phyloP scores from a whole-genome alignment of 2,888 invertebrate genomes.

The Lathronympha strigana region DNA sequence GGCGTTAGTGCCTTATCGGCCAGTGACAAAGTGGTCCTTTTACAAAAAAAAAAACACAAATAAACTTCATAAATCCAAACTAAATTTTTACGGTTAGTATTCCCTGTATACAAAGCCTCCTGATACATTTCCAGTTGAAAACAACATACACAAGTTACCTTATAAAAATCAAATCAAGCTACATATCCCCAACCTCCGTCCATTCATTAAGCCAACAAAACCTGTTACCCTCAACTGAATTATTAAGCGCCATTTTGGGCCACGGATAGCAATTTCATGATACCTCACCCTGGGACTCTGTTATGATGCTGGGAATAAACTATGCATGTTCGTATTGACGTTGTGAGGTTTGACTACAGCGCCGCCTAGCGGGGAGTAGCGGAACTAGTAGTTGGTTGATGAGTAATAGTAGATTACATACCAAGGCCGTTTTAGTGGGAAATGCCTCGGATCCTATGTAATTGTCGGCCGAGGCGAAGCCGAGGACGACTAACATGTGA shows the following conservation, averaged over 20 bases:
- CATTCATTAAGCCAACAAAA: constrained; percentile 78
- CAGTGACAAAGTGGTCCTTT: too few relatives aligned
- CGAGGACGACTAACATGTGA: too few relatives aligned
- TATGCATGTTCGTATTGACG: constrained; percentile 77
- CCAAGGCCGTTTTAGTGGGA: too few relatives aligned
- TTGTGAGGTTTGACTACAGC: constrained; percentile 54
- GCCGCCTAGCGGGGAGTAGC: constrained; percentile 60
- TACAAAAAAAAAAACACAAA: too few relatives aligned
- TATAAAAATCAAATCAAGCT: constrained; percentile 23
- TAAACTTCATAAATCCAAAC: too few relatives aligned
- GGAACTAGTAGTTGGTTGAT: constrained; percentile 39
- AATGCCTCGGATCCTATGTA: too few relatives aligned
- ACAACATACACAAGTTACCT: constrained; percentile 16
- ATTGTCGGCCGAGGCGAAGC: too few relatives aligned
- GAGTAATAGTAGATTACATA: constrained; percentile 27
- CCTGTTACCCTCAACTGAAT: constrained; percentile 76
- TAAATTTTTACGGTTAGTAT: too few relatives aligned
- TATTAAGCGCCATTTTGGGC: constrained; percentile 73
- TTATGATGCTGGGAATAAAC: constrained; percentile 73
- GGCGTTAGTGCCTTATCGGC: too few relatives aligned
- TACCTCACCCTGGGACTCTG: constrained; percentile 66
- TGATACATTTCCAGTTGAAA: too few relatives aligned
- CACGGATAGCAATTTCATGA: constrained; percentile 73
- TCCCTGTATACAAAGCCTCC: too few relatives aligned
- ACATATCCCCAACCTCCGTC: constrained; percentile 44